These are phyloP conservation scores for Amblyornis subalaris DNA, from an alignment of 2,113 vertebrate species.

Conservation along the genomic window DNA sequence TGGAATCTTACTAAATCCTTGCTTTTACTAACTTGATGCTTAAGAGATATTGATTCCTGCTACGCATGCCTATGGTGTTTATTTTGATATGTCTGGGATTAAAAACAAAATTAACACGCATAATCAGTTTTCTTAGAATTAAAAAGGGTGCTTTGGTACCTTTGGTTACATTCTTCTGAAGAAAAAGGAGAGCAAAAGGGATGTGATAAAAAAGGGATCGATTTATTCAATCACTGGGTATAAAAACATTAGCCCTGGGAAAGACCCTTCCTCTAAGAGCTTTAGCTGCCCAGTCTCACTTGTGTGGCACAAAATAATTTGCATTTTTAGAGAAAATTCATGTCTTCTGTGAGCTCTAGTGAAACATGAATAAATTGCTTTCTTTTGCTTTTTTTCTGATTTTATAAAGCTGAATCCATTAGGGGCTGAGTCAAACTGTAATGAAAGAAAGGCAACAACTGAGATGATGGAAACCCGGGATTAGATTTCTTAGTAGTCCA, in stretches of 20 bases:
- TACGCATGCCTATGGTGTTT: slow-evolving; percentile 64
- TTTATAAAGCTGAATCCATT: slow-evolving; percentile 74
- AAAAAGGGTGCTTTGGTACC: slow-evolving; percentile 39
- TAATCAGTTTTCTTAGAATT: slow-evolving; percentile 69
- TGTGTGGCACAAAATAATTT: slow-evolving; percentile 70
- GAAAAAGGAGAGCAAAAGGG: slow-evolving; percentile 47
- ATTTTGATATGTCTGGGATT: slow-evolving; percentile 74
- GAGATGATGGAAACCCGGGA: slow-evolving; percentile 59
- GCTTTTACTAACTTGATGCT: slow-evolving; percentile 69
- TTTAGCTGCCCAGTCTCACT: slow-evolving; percentile 67
- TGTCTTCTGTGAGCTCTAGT: slow-evolving; percentile 65
- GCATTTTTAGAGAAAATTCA: slow-evolving; percentile 82
- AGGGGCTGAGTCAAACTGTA: slow-evolving; percentile 64
- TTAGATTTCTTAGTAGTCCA: slow-evolving; percentile 62
- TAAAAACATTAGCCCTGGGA: slow-evolving; percentile 76
- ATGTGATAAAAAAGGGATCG: slow-evolving; percentile 70
- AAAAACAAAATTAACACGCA: slow-evolving; percentile 76
- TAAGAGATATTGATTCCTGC: slow-evolving; percentile 73
- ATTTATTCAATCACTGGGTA: slow-evolving; percentile 73
- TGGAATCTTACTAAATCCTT: slow-evolving; percentile 73
- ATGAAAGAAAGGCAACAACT: slow-evolving; percentile 71
- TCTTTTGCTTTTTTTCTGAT: slow-evolving; percentile 66
- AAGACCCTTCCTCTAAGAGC: slow-evolving; percentile 66
- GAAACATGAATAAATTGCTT: slow-evolving; percentile 79
- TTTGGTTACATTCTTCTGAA: slow-evolving; percentile 46